Conservation (phyloP, 1,140 invertebrate species). For the Drosophila ogumai region DNA sequence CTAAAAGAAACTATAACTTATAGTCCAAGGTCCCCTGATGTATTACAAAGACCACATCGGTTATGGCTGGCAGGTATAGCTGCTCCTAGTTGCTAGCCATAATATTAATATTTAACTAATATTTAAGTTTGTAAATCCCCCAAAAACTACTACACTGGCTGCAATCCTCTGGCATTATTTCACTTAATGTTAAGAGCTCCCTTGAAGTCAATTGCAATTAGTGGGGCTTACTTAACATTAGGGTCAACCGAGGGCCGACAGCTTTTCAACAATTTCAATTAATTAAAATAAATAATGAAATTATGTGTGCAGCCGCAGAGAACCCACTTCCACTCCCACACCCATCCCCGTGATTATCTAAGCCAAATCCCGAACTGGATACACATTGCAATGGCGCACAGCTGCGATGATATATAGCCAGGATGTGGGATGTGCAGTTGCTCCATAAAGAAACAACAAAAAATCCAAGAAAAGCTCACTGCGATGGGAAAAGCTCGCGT, state of each 20-base stretch:
- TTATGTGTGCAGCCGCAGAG: constrained; percentile 43
- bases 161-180: background rate
- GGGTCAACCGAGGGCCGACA: constrained; percentile 45
- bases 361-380: constrained; percentile 49
- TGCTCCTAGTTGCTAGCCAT: too few relatives aligned
- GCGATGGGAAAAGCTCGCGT: constrained; percentile 46
- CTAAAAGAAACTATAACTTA: too few relatives aligned
- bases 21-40: too few relatives aligned
- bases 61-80: too few relatives aligned
- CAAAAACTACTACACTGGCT: background rate
- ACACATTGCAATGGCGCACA: constrained; percentile 28
- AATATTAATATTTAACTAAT: too few relatives aligned
- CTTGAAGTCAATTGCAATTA: constrained; percentile 58
- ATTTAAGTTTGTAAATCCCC: background rate
- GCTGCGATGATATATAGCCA: constrained; percentile 10
- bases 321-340: background rate
- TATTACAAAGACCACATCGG: too few relatives aligned
- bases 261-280: constrained; percentile 72
- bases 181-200: constrained; percentile 15
- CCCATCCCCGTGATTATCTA: constrained; percentile 31
- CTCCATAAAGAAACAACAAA: background rate
- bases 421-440: constrained; percentile 27
- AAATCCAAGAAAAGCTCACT: constrained; percentile 32
- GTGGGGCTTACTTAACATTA: constrained; percentile 37
- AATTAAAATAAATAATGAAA: constrained; percentile 78